Percentiles rank a stretch among this genome's conserved stretches.
Conservation (phyloP, 2,888 invertebrate species). For the Halictus quadricinctus region DNA sequence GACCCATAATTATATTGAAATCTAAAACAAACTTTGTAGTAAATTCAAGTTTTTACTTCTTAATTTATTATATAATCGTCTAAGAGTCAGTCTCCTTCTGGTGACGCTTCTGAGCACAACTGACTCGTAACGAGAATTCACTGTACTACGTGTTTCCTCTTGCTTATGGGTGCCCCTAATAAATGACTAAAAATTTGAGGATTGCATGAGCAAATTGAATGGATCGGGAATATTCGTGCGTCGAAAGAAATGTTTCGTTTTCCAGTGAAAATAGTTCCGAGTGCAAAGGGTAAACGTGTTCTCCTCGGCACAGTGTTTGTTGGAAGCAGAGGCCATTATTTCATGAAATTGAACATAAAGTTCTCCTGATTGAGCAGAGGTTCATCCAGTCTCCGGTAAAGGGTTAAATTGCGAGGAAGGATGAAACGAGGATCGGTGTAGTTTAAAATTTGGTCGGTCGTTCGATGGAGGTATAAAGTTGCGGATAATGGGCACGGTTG, state of each 20-base stretch:
- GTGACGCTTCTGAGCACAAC: too few species aligned
- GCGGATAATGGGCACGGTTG: constrained; percentile 34
- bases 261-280: not conserved
- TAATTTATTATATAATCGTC: too few species aligned
- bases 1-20: too few species aligned
- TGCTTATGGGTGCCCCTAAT: too few species aligned
- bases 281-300: not conserved
- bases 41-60: too few species aligned
- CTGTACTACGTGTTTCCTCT: too few species aligned
- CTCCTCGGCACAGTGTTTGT: not conserved
- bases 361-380: not conserved
- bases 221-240: too few species aligned
- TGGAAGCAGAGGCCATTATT: not conserved
- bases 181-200: too few species aligned
- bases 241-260: not conserved
- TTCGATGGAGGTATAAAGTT: not conserved
- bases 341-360: not conserved
- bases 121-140: too few species aligned
- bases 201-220: too few species aligned
- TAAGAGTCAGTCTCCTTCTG: too few species aligned
- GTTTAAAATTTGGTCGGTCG: not conserved
- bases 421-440: not conserved
- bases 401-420: not conserved
- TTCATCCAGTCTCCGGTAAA: not conserved
- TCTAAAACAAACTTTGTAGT: too few species aligned